Evolutionary conservation across 2,888 invertebrate genomes (phyloP), one percentile per base, ranked within the genome.

Genomic region (Flexamia atlantica): DNA sequence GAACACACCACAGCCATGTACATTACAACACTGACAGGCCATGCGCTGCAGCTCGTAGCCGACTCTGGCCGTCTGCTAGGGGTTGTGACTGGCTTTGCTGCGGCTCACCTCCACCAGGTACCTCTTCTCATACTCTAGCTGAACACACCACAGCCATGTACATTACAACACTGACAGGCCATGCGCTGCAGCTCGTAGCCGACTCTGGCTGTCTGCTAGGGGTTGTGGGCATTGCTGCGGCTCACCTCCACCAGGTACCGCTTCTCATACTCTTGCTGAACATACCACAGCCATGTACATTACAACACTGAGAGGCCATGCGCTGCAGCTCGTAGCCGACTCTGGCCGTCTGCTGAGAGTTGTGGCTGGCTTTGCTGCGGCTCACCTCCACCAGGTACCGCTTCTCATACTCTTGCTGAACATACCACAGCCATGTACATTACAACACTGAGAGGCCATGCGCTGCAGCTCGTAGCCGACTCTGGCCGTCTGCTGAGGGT

Each of bases 281-380:
- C 36, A 36, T 9, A 36, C 36, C 36, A 36, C 36, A 36, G 9
- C 36, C 36, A 36, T 36, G 9, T 36, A 36, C 4, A 36, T 96
- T 89, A 93, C 93, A 64, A 97, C 96, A 90, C n/a, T 94, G 95
- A 10, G 90, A 89, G 30, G 94, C 94, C 93, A 95, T 95, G 81
- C 93, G 91, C 86, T 91, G 90, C 86, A 93, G 88, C 86, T 93
- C 92, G 25, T 90, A 87, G 53, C 89, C 89, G 10, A 89, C 85
- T 12, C 84, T 50, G 10, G 84, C 79, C 80, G 85, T 70, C 64
- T 81, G 40, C 30, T 87, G 88, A 17, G n/a, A 32, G 46, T 46
- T 85, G 82, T 20, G 85, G 85, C 57, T 85, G 30, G 60, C 85
- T 83, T 36, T 87, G 82, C 72, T 72, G 83, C 89, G 88, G 82